These are phyloP conservation scores for Sylvia atricapilla DNA, from an alignment of 2,113 vertebrate species.

Conservation along the genomic window DNA sequence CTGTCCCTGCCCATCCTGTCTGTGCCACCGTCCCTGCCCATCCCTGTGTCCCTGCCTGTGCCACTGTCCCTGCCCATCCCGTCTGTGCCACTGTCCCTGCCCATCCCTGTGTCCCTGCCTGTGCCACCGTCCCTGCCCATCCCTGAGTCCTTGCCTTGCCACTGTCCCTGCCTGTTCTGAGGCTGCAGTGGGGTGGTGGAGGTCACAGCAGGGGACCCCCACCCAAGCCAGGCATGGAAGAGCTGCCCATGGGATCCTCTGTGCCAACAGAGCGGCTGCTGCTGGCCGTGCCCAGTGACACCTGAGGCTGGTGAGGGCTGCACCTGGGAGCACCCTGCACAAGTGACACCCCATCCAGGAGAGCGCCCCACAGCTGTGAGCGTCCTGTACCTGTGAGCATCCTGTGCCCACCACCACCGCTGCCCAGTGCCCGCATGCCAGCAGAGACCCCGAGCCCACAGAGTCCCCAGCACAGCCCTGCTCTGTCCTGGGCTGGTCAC, in stretches of 20 bases:
- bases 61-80: too few species aligned
- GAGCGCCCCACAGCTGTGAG: not conserved
- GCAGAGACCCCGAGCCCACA: not conserved
- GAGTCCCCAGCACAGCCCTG: not conserved
- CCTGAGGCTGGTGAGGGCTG: not conserved
- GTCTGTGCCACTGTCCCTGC: not conserved
- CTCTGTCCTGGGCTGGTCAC: not conserved
- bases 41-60: not conserved
- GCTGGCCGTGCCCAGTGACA: accelerated
- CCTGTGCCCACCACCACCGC: not conserved
- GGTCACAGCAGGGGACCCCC: not conserved
- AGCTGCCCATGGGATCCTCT: not conserved
- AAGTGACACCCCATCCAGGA: not conserved
- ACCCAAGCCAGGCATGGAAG: too few species aligned
- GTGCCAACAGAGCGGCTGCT: not conserved
- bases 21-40: not conserved
- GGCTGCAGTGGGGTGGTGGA: not conserved
- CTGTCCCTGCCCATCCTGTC: not conserved
- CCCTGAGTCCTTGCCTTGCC: too few species aligned
- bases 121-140: not conserved
- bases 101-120: not conserved
- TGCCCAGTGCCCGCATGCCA: not conserved
- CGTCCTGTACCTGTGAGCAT: accelerated
- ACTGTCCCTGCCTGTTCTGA: not conserved
- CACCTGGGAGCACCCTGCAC: not conserved